A percentile compares a stretch with the other conserved stretches of the same genome.
phyloP scores from a whole-genome alignment of 2,888 invertebrate genomes.

The Trichopoda pennipes region DNA sequence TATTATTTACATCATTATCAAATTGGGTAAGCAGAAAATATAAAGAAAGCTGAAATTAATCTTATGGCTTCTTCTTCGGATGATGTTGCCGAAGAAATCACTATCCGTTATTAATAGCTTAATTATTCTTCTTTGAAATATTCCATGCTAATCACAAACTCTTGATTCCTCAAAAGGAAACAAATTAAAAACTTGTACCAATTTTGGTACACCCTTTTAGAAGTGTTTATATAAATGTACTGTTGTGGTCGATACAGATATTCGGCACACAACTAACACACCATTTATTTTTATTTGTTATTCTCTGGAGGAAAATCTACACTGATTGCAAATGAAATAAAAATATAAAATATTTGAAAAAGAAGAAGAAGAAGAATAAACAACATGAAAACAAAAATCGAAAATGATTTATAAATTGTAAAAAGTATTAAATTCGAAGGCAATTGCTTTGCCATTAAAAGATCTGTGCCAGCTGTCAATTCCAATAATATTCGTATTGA shows the following conservation, averaged over 20 bases:
- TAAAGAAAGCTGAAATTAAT: too few species aligned
- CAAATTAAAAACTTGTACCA: too few species aligned
- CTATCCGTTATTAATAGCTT: too few species aligned
- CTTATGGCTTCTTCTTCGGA: too few species aligned
- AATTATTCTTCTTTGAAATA: too few species aligned
- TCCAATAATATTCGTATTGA: constrained; percentile 34
- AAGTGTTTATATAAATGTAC: background rate
- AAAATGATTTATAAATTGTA: constrained; percentile 34
- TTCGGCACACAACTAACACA: constrained; percentile 30
- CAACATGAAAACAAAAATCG: background rate
- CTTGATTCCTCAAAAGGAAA: too few species aligned
- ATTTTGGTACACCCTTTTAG: background rate
- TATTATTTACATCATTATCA: too few species aligned
- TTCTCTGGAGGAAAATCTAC: constrained; percentile 21
- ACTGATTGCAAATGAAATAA: constrained; percentile 8
- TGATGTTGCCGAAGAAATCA: too few species aligned
- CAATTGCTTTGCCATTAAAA: background rate
- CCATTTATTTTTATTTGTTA: constrained; percentile 49
- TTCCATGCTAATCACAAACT: too few species aligned
- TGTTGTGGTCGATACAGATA: constrained; percentile 18
- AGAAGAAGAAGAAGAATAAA: constrained; percentile 2
- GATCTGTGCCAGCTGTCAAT: constrained; percentile 3
- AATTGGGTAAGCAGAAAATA: too few species aligned
- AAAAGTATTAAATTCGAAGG: constrained; percentile 8
- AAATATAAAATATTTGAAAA: constrained; percentile 20